These are phyloP conservation scores for Pycnonotus jocosus DNA, from an alignment of 2,113 vertebrate species.

Conservation along the genomic window DNA sequence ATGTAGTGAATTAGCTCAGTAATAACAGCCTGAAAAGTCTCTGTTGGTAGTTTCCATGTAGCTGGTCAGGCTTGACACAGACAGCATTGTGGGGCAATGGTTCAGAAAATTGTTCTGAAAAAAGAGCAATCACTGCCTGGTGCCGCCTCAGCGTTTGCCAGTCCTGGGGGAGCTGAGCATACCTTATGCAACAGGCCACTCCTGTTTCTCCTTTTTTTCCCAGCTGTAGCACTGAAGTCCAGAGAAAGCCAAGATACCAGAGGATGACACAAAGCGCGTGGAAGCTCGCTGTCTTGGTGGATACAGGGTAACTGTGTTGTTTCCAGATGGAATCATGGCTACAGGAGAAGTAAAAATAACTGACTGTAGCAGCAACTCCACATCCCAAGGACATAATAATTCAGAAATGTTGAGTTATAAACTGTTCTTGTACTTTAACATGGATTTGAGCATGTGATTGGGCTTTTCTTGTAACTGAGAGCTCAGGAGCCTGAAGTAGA, in stretches of 20 bases:
- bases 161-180: not conserved
- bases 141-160: not conserved
- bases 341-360: not conserved
- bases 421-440: conserved; percentile 29
- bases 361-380: not conserved
- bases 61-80: not conserved
- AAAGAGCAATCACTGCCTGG: not conserved
- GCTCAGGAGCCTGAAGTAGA: conserved; percentile 3
- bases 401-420: conserved; percentile 34
- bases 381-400: conserved; percentile 30
- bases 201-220: not conserved
- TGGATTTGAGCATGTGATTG: conserved; percentile 62
- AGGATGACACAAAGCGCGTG: not conserved
- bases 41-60: not conserved
- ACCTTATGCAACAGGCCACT: not conserved
- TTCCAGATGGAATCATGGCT: not conserved
- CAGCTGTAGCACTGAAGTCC: not conserved
- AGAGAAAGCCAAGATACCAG: not conserved
- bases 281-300: not conserved
- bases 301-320: not conserved
- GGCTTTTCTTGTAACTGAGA: conserved; percentile 28
- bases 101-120: not conserved
- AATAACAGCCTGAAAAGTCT: not conserved
- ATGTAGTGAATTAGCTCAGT: not conserved
- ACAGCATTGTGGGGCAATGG: not conserved